Evolutionary conservation across 1,140 invertebrate genomes (phyloP).

Genomic region (Mycetomoellerius zeteki): DNA sequence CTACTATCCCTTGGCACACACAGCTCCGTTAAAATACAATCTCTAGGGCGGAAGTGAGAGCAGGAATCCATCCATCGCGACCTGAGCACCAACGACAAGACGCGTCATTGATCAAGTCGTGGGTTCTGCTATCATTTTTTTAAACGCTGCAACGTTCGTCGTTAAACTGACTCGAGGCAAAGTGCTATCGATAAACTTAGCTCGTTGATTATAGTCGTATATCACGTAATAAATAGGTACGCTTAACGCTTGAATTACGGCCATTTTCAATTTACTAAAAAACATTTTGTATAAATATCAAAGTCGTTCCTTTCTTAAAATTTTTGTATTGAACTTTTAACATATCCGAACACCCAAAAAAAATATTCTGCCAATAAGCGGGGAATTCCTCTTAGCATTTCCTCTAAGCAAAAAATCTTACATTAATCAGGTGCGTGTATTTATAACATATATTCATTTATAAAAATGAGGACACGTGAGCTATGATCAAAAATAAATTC

Average conservation of each 20-base stretch:
- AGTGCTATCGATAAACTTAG: conserved; percentile 21
- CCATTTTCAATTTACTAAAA: neutral
- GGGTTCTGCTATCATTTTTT: conserved; percentile 6
- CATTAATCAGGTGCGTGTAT: no score
- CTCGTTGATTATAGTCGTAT: neutral
- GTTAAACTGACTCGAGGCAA: conserved; percentile 3
- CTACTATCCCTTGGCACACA: conserved; percentile 21
- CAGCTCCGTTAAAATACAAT: conserved; percentile 39
- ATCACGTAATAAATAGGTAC: neutral
- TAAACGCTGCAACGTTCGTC: neutral
- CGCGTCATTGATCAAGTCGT: conserved; percentile 30
- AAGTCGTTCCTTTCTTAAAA: no score
- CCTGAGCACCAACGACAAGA: conserved; percentile 17
- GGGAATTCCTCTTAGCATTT: no score
- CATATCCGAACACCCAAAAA: no score
- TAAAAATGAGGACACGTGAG: no score
- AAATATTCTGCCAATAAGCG: no score
- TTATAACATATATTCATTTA: no score
- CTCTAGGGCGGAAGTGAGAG: conserved; percentile 24
- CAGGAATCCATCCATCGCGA: conserved; percentile 26
- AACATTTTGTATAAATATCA: no score
- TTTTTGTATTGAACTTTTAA: no score
- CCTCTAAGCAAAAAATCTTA: no score
- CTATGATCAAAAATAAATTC: no score
- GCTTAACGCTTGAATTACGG: neutral